A percentile compares a stretch with the other conserved stretches of the same genome.
These are phyloP conservation scores for Deilephila porcellus DNA, from an alignment of 2,888 invertebrate genomes.

Conservation along the genomic window DNA sequence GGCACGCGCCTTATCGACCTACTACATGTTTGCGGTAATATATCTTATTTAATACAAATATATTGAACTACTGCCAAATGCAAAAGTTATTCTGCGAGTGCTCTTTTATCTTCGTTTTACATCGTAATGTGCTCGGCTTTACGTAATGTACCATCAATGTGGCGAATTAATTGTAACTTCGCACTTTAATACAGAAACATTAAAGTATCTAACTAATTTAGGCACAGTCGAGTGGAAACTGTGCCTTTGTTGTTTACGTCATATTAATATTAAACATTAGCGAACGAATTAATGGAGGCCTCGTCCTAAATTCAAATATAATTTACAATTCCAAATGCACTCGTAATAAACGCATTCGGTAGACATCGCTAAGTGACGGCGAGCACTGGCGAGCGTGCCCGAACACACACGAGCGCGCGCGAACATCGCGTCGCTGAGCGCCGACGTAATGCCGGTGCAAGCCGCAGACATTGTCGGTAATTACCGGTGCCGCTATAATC, in stretches of 20 bases:
- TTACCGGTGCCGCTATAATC: conserved; percentile 75
- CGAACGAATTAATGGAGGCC: background rate
- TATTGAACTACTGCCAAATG: conserved; percentile 63
- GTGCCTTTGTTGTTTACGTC: background rate
- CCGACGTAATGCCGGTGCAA: conserved; percentile 49
- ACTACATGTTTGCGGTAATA: conserved; percentile 49
- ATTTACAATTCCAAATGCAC: background rate
- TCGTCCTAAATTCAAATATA: background rate
- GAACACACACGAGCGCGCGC: conserved; percentile 44
- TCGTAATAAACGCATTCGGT: conserved; percentile 5
- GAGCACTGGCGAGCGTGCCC: conserved; percentile 42
- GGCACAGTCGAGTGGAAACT: background rate
- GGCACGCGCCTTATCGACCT: conserved; percentile 41
- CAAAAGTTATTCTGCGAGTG: conserved; percentile 52
- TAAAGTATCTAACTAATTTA: conserved; percentile 1
- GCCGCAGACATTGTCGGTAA: conserved; percentile 72
- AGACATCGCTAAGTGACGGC: background rate
- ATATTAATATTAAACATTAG: conserved; percentile 7
- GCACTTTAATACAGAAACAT: background rate
- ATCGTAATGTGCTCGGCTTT: conserved; percentile 29
- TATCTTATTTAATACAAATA: conserved; percentile 62
- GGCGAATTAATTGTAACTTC: conserved; percentile 29
- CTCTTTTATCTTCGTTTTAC: conserved; percentile 27
- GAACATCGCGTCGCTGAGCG: conserved; percentile 43
- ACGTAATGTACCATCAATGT: conserved; percentile 35